Evolutionary conservation across 2,797 vertebrate genomes (phyloP), one percentile per base, ranked within the genome.

Genomic region (Staurois parvus): DNA sequence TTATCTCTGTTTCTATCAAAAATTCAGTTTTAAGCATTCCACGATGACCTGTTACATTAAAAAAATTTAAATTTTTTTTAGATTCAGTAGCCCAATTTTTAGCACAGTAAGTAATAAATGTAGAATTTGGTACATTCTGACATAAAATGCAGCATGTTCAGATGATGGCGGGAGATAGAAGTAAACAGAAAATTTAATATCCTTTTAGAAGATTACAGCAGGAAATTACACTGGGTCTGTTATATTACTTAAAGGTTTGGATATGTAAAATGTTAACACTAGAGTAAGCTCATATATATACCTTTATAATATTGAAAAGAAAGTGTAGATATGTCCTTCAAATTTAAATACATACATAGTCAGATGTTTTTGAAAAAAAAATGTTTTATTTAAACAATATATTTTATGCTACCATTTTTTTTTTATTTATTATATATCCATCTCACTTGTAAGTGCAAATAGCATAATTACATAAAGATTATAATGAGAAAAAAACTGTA

Each of bases 151-250:
- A 83, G 72, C 0, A 0, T 85, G 76, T 0, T 2, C 28, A 8
- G 0, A 64, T 87, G 76, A 68, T 52, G 30, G 70, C 28, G 75
- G 0, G 3, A 45, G 26, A 59, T 26, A 79, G 84, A 85, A 2
- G 5, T 66, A 73, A 66, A 32, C 73, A 77, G 66, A 79, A 76
- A 76, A 72, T 45, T n/a, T 0, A 62, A 48, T 79, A 81, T 34
- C 81, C 80, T 48, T 83, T 76, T 76, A 56, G 62, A 76, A 37
- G 62, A 69, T 28, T 32, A 64, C 40, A 69, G 13, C 29, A 84
- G 81, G 73, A 84, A 76, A 84, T 84, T 84, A 84, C 42, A 70
- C 52, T 11, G 4, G 69, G 69, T 83, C 81, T 68, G 10, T 56
- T 37, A 69, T 37, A 75, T 74, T 45, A 42, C 59, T 45, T 83